Percentiles rank a stretch among this genome's conserved stretches.
These are phyloP conservation scores for Oryzias javanicus DNA, from an alignment of 2,113 vertebrate genomes.

Conservation along the genomic window DNA sequence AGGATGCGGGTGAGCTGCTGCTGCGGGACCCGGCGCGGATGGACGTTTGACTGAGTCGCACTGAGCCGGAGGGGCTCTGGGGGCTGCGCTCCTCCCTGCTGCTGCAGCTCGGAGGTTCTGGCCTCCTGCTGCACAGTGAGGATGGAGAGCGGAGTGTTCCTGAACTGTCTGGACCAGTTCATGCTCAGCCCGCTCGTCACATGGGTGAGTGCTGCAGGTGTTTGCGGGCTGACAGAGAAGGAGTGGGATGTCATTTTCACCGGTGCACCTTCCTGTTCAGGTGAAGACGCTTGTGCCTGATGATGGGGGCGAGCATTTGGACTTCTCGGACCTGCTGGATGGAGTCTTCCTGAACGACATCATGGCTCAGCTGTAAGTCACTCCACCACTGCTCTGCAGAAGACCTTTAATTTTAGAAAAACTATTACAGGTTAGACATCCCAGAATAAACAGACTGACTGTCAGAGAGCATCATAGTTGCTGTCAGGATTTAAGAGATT, in stretches of 20 bases:
- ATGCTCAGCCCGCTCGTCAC: slow-evolving; percentile 76
- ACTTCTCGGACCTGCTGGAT: slow-evolving; percentile 68
- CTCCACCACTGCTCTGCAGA: slow-evolving; percentile 50
- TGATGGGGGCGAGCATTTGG: slow-evolving; percentile 52
- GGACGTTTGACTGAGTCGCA: background rate
- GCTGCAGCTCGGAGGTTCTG: too few relatives aligned
- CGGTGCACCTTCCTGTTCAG: slow-evolving; percentile 28
- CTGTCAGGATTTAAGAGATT: slow-evolving; percentile 65
- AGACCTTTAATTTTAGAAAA: slow-evolving; percentile 23
- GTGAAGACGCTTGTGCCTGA: slow-evolving; percentile 67
- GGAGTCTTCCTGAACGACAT: slow-evolving; percentile 70
- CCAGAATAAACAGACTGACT: too few relatives aligned
- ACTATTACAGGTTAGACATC: slow-evolving; percentile 22
- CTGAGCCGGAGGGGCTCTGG: background rate
- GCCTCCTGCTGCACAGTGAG: background rate
- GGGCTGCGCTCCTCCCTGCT: slow-evolving; percentile 10
- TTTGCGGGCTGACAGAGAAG: background rate
- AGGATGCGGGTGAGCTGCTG: slow-evolving; percentile 30
- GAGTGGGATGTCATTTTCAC: background rate
- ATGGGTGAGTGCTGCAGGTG: slow-evolving; percentile 63
- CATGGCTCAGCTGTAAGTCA: slow-evolving; percentile 74
- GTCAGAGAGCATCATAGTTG: slow-evolving; percentile 36
- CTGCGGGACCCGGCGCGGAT: slow-evolving; percentile 36
- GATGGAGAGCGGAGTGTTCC: slow-evolving; percentile 68
- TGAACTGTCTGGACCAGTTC: slow-evolving; percentile 64